phyloP scores from a whole-genome alignment of 1,140 invertebrate genomes.

The Scaptomyza graminum region DNA sequence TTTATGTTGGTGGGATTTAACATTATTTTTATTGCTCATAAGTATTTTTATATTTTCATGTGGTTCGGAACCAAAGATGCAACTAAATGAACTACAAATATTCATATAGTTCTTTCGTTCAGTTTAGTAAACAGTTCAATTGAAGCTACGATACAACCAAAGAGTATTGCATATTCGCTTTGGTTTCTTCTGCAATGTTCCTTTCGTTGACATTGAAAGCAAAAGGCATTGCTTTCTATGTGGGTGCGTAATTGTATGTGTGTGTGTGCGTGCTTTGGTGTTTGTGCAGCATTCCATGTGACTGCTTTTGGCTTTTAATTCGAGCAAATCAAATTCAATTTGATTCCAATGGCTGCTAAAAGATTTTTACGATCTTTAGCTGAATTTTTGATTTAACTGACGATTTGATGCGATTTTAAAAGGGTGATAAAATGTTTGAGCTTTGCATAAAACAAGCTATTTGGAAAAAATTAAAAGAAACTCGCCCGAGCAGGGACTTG shows the following conservation, averaged over 20 bases:
- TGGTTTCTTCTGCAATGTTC: neutral
- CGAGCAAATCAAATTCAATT: conserved; percentile 29
- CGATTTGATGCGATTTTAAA: neutral
- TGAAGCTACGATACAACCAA: no score
- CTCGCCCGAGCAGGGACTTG: conserved; percentile 91
- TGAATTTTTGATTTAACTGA: neutral
- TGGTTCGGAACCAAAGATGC: no score
- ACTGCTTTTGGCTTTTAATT: conserved; percentile 40
- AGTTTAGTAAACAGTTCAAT: no score
- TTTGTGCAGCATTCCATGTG: conserved; percentile 18
- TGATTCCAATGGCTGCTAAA: conserved; percentile 9
- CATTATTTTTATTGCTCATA: no score
- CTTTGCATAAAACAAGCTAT: no score
- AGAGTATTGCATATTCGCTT: no score
- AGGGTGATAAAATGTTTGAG: neutral
- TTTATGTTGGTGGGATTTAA: no score
- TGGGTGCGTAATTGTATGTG: conserved; percentile 21
- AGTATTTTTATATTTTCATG: no score
- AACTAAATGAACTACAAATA: no score
- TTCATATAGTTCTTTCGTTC: no score
- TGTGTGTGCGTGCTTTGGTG: neutral
- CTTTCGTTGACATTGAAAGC: conserved; percentile 51
- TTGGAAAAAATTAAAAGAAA: neutral
- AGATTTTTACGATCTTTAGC: neutral
- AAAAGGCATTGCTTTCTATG: conserved; percentile 8